A percentile compares a stretch with the other conserved stretches of the same genome.
Conservation (phyloP, 2,888 invertebrate genomes). For the Zhuqinia jingwanae region DNA sequence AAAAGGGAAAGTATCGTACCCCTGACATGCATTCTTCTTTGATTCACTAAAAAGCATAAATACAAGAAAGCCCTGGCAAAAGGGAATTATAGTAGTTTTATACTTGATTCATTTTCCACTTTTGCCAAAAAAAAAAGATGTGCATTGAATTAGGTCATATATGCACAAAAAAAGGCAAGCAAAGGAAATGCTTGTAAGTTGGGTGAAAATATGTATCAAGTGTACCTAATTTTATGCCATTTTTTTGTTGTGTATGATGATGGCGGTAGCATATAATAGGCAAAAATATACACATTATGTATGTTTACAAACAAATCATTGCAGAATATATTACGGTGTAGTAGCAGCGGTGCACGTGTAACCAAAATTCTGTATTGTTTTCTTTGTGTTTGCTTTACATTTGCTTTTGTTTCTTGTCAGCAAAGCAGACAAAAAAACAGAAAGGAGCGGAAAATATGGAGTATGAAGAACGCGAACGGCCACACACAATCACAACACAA, state of each 20-base stretch:
- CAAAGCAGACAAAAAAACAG: not conserved
- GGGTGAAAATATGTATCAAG: not conserved
- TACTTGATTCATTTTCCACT: conserved; percentile 11
- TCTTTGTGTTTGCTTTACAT: not conserved
- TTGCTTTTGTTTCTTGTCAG: not conserved
- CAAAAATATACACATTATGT: not conserved
- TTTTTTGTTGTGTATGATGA: not conserved
- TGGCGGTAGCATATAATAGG: not conserved
- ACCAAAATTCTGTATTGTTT: conserved; percentile 4
- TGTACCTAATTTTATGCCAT: not conserved
- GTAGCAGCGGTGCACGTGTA: not conserved
- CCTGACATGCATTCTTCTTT: conserved; percentile 48
- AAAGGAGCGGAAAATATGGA: not conserved
- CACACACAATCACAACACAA: conserved; percentile 13
- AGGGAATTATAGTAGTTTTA: conserved; percentile 13
- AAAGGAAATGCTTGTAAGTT: not conserved
- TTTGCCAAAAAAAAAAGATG: not conserved
- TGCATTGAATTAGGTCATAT: conserved; percentile 43
- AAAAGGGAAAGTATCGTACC: conserved; percentile 41
- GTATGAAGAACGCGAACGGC: not conserved
- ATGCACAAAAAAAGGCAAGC: not conserved
- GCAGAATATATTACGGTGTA: too few species aligned
- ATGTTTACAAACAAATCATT: too few species aligned
- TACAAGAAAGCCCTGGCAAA: not conserved
- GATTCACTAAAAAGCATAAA: conserved; percentile 24